Conservation (phyloP, 2,113 vertebrate genomes). For the Rhinoptilus africanus region DNA sequence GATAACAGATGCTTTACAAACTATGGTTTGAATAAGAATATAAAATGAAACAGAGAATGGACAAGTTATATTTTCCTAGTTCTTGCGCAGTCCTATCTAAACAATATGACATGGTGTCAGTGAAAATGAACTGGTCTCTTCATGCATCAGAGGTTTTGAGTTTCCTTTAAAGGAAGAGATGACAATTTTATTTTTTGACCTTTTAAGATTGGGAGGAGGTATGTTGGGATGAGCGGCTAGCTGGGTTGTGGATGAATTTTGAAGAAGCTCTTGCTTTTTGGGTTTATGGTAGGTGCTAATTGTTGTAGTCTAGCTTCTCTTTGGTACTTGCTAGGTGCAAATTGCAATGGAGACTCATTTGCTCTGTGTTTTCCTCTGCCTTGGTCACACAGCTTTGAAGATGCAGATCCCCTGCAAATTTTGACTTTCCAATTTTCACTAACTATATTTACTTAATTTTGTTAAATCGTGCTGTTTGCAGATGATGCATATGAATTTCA, state of each 20-base stretch:
- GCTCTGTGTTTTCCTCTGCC: background rate
- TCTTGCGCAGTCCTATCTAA: background rate
- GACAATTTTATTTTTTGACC: background rate
- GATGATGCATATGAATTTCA: background rate
- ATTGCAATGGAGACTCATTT: background rate
- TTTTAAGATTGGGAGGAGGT: background rate
- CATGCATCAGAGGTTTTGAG: background rate
- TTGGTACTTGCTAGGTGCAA: constrained; percentile 8
- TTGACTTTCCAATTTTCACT: background rate
- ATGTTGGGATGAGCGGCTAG: background rate
- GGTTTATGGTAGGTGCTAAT: constrained; percentile 27
- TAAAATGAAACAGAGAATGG: background rate
- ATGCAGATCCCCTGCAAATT: background rate
- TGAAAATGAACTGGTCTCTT: background rate
- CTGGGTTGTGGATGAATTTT: background rate
- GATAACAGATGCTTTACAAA: background rate
- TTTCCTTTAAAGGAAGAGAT: background rate
- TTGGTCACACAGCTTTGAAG: constrained; percentile 8
- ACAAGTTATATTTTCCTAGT: background rate
- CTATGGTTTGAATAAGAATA: background rate
- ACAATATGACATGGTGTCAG: background rate
- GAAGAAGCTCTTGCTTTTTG: background rate
- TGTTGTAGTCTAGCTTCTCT: background rate
- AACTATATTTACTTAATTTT: background rate
- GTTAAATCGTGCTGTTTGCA: background rate